Evolutionary conservation across 1,140 invertebrate species (phyloP).

Genomic region (Pygmarrhopalites habei): DNA sequence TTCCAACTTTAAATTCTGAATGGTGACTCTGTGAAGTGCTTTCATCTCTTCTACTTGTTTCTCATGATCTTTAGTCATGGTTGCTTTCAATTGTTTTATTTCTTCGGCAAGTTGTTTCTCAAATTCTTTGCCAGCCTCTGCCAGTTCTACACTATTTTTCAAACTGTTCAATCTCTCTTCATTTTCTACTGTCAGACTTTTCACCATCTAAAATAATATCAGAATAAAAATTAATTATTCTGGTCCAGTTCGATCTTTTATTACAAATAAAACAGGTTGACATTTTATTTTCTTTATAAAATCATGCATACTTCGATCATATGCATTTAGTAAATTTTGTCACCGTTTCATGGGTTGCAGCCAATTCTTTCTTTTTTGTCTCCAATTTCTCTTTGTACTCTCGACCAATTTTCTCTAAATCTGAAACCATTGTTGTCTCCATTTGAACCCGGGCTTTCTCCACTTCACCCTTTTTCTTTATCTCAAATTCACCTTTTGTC

Average conservation of each 20-base stretch:
- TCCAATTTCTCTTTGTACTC: slow-evolving; percentile 22
- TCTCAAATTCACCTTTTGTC: slow-evolving; percentile 12
- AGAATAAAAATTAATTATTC: too few relatives aligned
- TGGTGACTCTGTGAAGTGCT: not conserved
- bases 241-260: too few relatives aligned
- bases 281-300: too few relatives aligned
- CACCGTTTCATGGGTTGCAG: slow-evolving; percentile 6
- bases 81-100: slow-evolving; percentile 8
- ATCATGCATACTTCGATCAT: too few relatives aligned
- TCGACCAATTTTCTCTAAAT: slow-evolving; percentile 12
- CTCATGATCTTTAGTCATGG: not conserved
- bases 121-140: slow-evolving; percentile 8
- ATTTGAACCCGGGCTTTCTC: slow-evolving; percentile 13
- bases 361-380: slow-evolving; percentile 11
- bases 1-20: not conserved
- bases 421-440: slow-evolving; percentile 9
- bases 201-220: not conserved
- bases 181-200: not conserved
- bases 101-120: slow-evolving; percentile 12
- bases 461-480: slow-evolving; percentile 8
- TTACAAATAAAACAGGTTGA: too few relatives aligned
- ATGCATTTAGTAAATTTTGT: too few relatives aligned
- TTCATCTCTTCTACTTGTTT: slow-evolving; percentile 9
- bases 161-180: not conserved
- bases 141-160: slow-evolving; percentile 15